Evolutionary conservation across 2,797 vertebrate species (phyloP).

Genomic region (Lepidocolaptes lacrymiger): DNA sequence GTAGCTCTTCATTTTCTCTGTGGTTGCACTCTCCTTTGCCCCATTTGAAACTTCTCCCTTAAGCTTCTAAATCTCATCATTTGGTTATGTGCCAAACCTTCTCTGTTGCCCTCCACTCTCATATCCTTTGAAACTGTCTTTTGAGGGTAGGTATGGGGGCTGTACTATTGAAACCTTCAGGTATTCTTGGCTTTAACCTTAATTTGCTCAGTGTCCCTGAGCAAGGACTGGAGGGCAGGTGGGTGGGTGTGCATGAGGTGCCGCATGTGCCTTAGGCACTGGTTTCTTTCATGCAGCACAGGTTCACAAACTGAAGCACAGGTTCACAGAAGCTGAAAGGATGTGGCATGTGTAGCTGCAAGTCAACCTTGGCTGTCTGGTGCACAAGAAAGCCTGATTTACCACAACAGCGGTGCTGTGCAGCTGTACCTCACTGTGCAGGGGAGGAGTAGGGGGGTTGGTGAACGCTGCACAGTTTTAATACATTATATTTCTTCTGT

Average conservation of each 20-base stretch:
- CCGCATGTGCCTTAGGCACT: background rate
- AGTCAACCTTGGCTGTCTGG: background rate
- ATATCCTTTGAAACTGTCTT: background rate
- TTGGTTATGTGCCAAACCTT: background rate
- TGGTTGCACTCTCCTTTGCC: rapidly evolving
- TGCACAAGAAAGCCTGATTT: background rate
- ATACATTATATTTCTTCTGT: background rate
- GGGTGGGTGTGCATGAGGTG: background rate
- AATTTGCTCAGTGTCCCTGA: background rate
- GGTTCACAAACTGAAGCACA: background rate
- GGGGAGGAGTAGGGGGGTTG: background rate
- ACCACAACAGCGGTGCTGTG: background rate
- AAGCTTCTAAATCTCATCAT: background rate
- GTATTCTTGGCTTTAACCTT: background rate
- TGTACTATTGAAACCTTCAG: background rate
- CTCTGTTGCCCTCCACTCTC: background rate
- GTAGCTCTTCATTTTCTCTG: background rate
- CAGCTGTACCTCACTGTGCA: background rate
- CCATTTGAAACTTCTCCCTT: background rate
- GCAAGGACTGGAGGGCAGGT: background rate
- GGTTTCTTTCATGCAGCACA: background rate
- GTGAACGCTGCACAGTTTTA: background rate
- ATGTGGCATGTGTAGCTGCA: background rate
- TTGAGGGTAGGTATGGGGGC: background rate
- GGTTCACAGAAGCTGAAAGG: background rate